Conservation (phyloP, 2,888 invertebrate species). For the Abrostola triplasia region DNA sequence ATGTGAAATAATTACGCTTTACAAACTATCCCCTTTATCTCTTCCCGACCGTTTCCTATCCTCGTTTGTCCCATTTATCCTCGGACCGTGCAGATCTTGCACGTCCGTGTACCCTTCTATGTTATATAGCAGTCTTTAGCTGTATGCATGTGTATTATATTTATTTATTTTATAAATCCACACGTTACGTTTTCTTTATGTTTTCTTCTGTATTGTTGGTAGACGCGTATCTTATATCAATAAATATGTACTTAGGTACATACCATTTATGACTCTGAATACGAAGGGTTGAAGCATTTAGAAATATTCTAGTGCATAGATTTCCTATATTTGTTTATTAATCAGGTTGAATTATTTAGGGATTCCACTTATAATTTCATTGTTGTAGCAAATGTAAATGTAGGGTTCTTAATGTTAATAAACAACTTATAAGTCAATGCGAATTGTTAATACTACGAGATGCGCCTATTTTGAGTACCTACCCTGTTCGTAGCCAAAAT, state of each 20-base stretch:
- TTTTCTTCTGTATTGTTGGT: not conserved
- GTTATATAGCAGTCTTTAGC: constrained; percentile 21
- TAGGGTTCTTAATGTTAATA: too few relatives aligned
- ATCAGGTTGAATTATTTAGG: too few relatives aligned
- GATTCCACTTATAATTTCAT: too few relatives aligned
- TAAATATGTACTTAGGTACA: constrained; percentile 5
- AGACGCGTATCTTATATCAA: not conserved
- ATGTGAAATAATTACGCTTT: constrained; percentile 77
- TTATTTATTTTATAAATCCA: constrained; percentile 1
- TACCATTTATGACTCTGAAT: not conserved
- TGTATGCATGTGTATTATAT: constrained; percentile 21
- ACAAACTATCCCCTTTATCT: constrained; percentile 78
- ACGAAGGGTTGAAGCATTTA: too few relatives aligned
- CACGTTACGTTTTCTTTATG: not conserved
- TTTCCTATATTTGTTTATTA: too few relatives aligned
- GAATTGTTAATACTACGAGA: too few relatives aligned
- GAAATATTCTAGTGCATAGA: too few relatives aligned
- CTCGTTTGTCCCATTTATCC: constrained; percentile 73
- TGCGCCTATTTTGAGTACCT: too few relatives aligned
- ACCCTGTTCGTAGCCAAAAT: not conserved
- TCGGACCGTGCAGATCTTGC: constrained; percentile 52
- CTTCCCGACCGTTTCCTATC: constrained; percentile 70
- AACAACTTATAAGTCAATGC: too few relatives aligned
- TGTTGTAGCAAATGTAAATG: too few relatives aligned
- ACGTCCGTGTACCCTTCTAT: constrained; percentile 44